Percentiles rank a stretch among this genome's conserved stretches.
Evolutionary conservation across 37 sponge, comb jelly and placozoan species (phyloP).

Genomic region (Agelas oroides): DNA sequence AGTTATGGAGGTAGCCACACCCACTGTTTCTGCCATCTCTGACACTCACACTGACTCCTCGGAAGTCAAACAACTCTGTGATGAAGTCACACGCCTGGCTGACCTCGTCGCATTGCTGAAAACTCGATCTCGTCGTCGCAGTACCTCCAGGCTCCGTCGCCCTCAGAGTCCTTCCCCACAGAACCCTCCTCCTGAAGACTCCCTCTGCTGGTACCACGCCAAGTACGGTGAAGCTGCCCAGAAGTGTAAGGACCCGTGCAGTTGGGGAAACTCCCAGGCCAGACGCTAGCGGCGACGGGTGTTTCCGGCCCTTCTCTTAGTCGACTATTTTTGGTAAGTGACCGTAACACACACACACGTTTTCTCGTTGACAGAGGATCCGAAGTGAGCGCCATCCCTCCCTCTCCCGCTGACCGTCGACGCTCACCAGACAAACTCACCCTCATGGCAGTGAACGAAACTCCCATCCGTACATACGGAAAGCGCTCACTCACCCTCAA

Average conservation of each 20-base stretch:
- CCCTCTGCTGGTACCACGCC: constrained; percentile 58
- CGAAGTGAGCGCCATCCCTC: constrained; percentile 7
- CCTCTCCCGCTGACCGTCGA: constrained; percentile 1
- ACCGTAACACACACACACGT: constrained; percentile 3
- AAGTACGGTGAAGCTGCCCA: constrained; percentile 27
- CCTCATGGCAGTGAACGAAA: constrained; percentile 15
- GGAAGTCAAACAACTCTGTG: constrained; percentile 24
- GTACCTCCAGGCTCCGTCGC: not conserved
- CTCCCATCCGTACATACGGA: too few species aligned
- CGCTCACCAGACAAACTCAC: constrained; percentile 15
- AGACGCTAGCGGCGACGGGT: constrained; percentile 11
- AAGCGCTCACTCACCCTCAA: constrained; percentile 68
- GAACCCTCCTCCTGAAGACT: constrained; percentile 3
- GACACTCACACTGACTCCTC: too few species aligned
- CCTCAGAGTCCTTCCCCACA: constrained; percentile 18
- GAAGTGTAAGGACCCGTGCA: constrained; percentile 41
- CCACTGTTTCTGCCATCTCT: too few species aligned
- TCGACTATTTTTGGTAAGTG: not conserved
- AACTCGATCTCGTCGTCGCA: constrained; percentile 24
- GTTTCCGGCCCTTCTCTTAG: too few species aligned
- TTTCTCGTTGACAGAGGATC: too few species aligned
- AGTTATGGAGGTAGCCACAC: too few species aligned
- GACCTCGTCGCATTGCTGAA: constrained; percentile 18
- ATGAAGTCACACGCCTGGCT: constrained; percentile 28
- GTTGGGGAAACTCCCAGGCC: constrained; percentile 43